Conservation (phyloP, 2,797 vertebrate species). For the Acipenser transmontanus region DNA sequence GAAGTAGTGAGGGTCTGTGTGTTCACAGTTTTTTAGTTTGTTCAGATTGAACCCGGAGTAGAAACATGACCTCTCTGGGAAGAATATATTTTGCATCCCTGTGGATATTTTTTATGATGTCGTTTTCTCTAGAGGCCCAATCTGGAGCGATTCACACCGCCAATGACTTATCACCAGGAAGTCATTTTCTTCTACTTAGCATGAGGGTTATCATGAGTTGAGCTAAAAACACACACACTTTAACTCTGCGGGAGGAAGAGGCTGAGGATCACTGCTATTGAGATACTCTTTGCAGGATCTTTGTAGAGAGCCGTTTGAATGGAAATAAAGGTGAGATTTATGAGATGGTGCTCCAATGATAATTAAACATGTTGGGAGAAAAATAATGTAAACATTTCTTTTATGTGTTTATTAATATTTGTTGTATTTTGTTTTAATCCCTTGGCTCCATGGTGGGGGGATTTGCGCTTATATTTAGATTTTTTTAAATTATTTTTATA, state of each 20-base stretch:
- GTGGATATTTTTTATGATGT: slow-evolving; percentile 32
- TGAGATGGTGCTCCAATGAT: slow-evolving; percentile 31
- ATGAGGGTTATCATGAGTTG: slow-evolving; percentile 9
- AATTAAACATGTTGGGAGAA: slow-evolving; percentile 15
- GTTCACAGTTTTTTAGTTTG: too few species aligned
- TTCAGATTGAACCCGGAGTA: too few species aligned
- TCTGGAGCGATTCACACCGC: slow-evolving; percentile 45
- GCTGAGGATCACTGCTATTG: not conserved
- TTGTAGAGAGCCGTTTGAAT: slow-evolving; percentile 9
- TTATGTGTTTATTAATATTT: too few species aligned
- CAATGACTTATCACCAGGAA: slow-evolving; percentile 39
- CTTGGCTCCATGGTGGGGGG: too few species aligned
- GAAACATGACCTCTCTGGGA: too few species aligned
- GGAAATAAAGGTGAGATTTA: slow-evolving; percentile 23
- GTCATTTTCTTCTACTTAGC: slow-evolving; percentile 38
- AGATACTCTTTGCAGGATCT: too few species aligned
- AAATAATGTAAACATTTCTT: too few species aligned
- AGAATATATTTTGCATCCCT: not conserved
- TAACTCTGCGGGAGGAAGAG: slow-evolving; percentile 4
- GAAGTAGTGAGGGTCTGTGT: too few species aligned
- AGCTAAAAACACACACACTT: too few species aligned
- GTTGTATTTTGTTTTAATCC: too few species aligned
- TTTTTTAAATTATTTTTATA: too few species aligned
- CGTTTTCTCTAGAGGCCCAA: slow-evolving; percentile 31
- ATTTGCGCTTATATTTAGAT: too few species aligned